Conservation (phyloP, 2,888 invertebrate species). For the Noctua janthina region DNA sequence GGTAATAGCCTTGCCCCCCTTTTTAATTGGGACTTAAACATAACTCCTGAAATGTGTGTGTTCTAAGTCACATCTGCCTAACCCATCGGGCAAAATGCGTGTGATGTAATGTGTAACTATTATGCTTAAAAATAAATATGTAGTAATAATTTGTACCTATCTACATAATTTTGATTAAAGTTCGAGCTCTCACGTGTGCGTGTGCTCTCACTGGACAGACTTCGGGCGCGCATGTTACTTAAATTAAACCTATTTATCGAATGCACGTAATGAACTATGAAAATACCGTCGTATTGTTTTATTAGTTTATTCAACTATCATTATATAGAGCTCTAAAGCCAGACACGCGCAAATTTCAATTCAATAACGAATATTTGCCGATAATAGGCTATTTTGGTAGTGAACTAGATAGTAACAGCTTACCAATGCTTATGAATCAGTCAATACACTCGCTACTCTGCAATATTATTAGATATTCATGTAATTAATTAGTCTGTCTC, state of each 20-base stretch:
- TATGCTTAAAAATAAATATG: background rate
- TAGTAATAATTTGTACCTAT: background rate
- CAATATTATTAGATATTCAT: constrained; percentile 2
- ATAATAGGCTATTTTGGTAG: constrained; percentile 14
- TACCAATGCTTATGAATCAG: background rate
- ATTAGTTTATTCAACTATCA: constrained; percentile 12
- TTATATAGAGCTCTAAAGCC: background rate
- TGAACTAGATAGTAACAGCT: background rate
- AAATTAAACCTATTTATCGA: background rate
- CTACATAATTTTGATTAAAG: background rate
- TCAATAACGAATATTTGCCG: background rate
- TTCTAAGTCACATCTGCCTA: background rate
- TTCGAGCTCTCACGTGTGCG: background rate
- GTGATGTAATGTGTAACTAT: background rate
- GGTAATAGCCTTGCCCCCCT: background rate
- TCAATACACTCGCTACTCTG: background rate
- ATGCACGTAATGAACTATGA: constrained; percentile 1
- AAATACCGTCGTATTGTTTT: background rate
- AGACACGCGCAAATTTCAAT: background rate
- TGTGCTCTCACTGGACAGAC: too few relatives aligned
- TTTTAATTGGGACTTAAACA: background rate
- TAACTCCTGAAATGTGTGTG: background rate
- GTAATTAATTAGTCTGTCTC: background rate
- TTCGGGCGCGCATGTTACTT: background rate
- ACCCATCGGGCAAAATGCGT: background rate